Conservation (phyloP, 2,888 invertebrate species). For the Julus scandinavius region DNA sequence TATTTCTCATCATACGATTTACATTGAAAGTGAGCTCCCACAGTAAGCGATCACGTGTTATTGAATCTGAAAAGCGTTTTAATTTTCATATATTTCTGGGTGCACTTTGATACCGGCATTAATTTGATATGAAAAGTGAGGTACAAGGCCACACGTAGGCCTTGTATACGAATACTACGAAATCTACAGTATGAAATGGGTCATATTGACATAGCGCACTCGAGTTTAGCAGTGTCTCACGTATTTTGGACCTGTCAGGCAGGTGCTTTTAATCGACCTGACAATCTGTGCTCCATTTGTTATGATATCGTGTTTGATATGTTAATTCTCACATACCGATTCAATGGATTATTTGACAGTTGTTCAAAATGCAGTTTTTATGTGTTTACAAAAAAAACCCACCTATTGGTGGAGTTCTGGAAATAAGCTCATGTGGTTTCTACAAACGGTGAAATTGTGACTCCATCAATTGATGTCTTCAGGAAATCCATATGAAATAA, state of each 20-base stretch:
- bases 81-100: background rate
- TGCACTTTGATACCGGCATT: constrained; percentile 3
- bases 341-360: background rate
- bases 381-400: background rate
- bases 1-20: background rate
- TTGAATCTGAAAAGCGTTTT: background rate
- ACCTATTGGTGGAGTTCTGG: background rate
- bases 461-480: background rate
- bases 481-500: too few species aligned
- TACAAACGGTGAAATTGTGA: background rate
- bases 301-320: constrained; percentile 3
- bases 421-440: background rate
- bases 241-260: background rate
- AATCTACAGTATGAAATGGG: background rate
- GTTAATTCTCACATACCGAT: background rate
- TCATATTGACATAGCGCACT: background rate
- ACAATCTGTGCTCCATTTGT: background rate
- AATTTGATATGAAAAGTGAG: background rate
- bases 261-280: background rate
- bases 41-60: background rate
- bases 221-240: background rate
- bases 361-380: background rate
- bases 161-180: background rate
- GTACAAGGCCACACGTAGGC: background rate
- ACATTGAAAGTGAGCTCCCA: background rate